Base-by-base conservation (phyloP, 2,888 invertebrate genomes). In the Gandaritis pyraliata region DNA sequence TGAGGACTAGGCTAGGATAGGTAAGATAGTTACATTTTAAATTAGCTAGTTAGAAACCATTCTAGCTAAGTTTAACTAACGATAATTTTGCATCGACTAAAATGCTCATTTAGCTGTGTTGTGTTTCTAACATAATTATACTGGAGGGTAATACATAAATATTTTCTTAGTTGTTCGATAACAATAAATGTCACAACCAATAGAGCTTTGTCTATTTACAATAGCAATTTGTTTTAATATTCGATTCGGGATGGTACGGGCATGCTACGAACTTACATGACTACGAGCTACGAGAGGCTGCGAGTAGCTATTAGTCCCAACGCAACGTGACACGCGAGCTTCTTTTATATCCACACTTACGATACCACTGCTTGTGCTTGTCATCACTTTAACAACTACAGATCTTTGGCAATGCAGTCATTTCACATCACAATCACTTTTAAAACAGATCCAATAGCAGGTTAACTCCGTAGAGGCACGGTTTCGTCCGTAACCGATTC, bases 401-500 rank as follows among this genome's bases (percentile, higher is more conserved):
- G 13, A 52, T 43, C 41, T 43, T 41, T 54, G 29, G 11, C 50
- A 57, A 64, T 46, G 36, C 23, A 38, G 18, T 39, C 30, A 41
- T 16, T 43, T 48, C 61, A 54, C 59, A 48, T 54, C 59, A 61
- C 48, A 45, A 59, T 43, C 55, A 53, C 64, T 61, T 53, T 58
- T 6, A 18, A 49, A 53, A 58, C 50, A 64, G 10, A 45, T 54
- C 23, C 58, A 50, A 29, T 23, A 16, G 11, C 1, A 48, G 48
- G n/a, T 33, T 12, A 15, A 36, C 29, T 30, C 39, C 36, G 30
- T 11, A 50, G 45, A 46, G 18, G 30, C 60, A 45, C 43, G 16
- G 39, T 55, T 64, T 53, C 48, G 73, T 66, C 76, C 73, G 58
- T 82, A 83, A 80, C 81, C 81, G 71, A 77, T 69, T 78, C 83